phyloP scores from a whole-genome alignment of 2,888 invertebrate genomes.

The Diadegma fenestrale region DNA sequence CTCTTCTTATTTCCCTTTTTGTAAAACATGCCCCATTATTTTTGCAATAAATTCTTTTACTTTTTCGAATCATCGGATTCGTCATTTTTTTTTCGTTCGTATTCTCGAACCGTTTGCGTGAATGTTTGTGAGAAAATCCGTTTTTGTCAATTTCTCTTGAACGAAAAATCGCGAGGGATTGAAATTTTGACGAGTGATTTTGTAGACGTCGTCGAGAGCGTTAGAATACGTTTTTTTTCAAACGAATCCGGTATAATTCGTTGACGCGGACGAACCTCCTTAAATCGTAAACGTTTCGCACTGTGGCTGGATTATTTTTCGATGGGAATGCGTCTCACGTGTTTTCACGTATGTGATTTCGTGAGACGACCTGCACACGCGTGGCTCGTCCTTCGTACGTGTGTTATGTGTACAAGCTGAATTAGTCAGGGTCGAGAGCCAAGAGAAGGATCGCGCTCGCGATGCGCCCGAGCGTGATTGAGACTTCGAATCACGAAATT shows the following conservation, averaged over 20 bases:
- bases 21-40: constrained; percentile 17
- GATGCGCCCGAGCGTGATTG: constrained; percentile 63
- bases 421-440: constrained; percentile 62
- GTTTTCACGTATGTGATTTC: constrained; percentile 56
- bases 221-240: no score
- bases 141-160: not conserved
- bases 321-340: constrained; percentile 64
- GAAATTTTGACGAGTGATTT: no score
- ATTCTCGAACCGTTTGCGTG: not conserved
- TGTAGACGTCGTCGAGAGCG: no score
- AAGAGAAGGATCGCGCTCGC: constrained; percentile 49
- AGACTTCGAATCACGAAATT: constrained; percentile 64
- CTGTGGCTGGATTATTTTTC: constrained; percentile 41
- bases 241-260: no score
- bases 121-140: not conserved
- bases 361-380: constrained; percentile 46
- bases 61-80: not conserved
- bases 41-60: constrained; percentile 31
- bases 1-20: constrained; percentile 65
- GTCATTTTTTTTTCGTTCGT: not conserved
- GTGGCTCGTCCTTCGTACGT: constrained; percentile 55
- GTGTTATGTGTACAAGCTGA: constrained; percentile 42
- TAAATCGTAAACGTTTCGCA: not conserved
- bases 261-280: no score
- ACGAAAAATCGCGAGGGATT: constrained; percentile 14